These are phyloP conservation scores for Drosophila kurseongensis DNA, from an alignment of 1,140 invertebrate species.

Conservation along the genomic window DNA sequence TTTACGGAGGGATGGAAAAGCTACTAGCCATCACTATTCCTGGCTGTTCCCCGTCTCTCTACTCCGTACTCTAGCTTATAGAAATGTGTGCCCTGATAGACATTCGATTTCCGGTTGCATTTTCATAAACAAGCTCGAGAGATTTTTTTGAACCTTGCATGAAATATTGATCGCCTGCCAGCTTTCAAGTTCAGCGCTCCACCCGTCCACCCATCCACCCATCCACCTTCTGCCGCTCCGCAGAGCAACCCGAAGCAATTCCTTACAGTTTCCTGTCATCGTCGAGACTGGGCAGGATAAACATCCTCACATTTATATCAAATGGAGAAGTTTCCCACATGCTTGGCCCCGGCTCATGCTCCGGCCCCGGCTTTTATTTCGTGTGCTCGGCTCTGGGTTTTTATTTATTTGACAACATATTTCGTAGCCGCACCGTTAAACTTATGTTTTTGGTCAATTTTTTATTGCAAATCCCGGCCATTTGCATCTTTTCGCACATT, in stretches of 20 bases:
- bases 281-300: constrained; percentile 47
- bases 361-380: constrained; percentile 1
- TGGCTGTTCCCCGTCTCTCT: neutral
- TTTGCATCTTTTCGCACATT: constrained; percentile 66
- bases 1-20: constrained; percentile 36
- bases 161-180: constrained; percentile 73
- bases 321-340: constrained; percentile 4
- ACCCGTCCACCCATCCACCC: neutral
- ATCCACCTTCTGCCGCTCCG: too few species aligned
- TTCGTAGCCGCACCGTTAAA: constrained; percentile 69
- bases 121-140: constrained; percentile 76
- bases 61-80: constrained; percentile 40
- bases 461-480: constrained; percentile 49
- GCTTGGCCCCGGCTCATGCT: constrained; percentile 1
- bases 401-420: constrained; percentile 76
- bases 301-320: constrained; percentile 53
- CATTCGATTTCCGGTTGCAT: constrained; percentile 78
- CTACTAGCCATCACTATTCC: constrained; percentile 37
- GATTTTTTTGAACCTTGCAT: constrained; percentile 64
- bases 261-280: constrained; percentile 71
- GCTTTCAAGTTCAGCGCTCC: constrained; percentile 65
- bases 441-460: constrained; percentile 76
- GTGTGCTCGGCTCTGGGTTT: constrained; percentile 15
- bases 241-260: constrained; percentile 45
- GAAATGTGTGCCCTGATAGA: constrained; percentile 69